Evolutionary conservation across 53 echinoderm and acorn worm genomes (phyloP).

Genomic region (Crossaster papposus): DNA sequence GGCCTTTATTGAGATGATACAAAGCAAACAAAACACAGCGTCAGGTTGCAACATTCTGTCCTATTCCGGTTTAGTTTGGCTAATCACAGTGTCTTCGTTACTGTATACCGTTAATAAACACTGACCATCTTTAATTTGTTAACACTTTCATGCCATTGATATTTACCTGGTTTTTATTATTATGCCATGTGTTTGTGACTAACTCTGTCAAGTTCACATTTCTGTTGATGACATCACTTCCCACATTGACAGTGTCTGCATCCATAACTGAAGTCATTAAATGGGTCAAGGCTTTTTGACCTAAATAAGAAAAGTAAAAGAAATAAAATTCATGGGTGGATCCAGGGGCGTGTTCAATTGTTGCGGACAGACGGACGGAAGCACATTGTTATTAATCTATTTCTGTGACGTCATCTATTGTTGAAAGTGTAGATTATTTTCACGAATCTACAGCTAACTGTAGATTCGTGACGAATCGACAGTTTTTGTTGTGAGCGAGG

Average conservation of each 20-base stretch:
- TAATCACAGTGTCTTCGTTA: neutral
- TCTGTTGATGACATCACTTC: conserved; percentile 69
- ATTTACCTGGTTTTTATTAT: conserved; percentile 56
- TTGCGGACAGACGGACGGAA: too few relatives aligned
- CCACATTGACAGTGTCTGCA: conserved; percentile 59
- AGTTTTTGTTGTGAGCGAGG: too few relatives aligned
- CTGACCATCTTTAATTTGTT: neutral
- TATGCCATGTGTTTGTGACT: conserved; percentile 57
- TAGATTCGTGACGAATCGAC: too few relatives aligned
- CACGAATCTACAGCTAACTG: too few relatives aligned
- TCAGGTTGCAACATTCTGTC: too few relatives aligned
- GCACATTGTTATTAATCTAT: too few relatives aligned
- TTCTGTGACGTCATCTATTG: too few relatives aligned
- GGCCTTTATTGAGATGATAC: too few relatives aligned
- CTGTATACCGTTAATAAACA: neutral
- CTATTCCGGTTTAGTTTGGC: too few relatives aligned
- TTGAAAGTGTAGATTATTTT: too few relatives aligned
- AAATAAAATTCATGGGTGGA: neutral
- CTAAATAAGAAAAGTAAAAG: conserved; percentile 33
- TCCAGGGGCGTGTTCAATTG: too few relatives aligned
- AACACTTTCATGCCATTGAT: neutral
- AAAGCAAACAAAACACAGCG: too few relatives aligned
- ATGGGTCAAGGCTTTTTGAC: conserved; percentile 67
- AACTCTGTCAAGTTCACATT: conserved; percentile 73
- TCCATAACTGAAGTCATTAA: conserved; percentile 37